Evolutionary conservation across 2,113 vertebrate species (phyloP), one percentile per base, ranked within the genome.

Genomic region (Saguinus midas): DNA sequence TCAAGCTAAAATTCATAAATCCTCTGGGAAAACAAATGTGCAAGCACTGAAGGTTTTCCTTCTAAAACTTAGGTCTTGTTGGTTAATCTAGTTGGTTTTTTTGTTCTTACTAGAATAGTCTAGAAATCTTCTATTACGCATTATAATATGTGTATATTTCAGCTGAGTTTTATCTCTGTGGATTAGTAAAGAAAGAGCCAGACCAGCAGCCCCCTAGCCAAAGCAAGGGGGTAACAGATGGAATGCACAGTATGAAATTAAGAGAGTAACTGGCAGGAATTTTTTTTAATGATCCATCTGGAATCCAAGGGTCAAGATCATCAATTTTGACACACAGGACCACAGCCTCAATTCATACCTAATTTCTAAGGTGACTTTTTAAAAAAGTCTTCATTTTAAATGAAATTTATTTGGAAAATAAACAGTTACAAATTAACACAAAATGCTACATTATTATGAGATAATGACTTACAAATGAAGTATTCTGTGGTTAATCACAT

Each of bases 251-350:
- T 98, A 73, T 92, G 98, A 96, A 94, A 95, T 96, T 95, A 97
- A 97, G 90, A 96, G 58, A 70, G 66, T 95, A 95, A 96, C 95
- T 94, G 96, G 94, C 96, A 95, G 78, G 91, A 85, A n/a, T 79
- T 88, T 73, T 92, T 95, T 81, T 81, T 92, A 97, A 96, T 92
- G 96, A 96, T 96, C 97, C 94, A 98, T 95, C 97, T 97, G 98
- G 96, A 98, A 94, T 82, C 61, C 72, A 97, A 78, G 92, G 97
- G 96, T 98, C 97, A 98, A 97, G 90, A 97, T 96, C 94, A 96
- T 97, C 90, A 96, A 94, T 97, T 97, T 18, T 90, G 95, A 96
- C 55, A 87, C 37, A 57, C 20, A 80, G 73, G 94, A 90, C 48
- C 64, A 96, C 13, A 92, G 18, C 48, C 48, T 97, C 87, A 88